Percentiles rank a stretch among this genome's conserved stretches.
These are phyloP conservation scores for Caenorhabditis zanzibari DNA, from an alignment of 2,888 invertebrate species.

Conservation along the genomic window DNA sequence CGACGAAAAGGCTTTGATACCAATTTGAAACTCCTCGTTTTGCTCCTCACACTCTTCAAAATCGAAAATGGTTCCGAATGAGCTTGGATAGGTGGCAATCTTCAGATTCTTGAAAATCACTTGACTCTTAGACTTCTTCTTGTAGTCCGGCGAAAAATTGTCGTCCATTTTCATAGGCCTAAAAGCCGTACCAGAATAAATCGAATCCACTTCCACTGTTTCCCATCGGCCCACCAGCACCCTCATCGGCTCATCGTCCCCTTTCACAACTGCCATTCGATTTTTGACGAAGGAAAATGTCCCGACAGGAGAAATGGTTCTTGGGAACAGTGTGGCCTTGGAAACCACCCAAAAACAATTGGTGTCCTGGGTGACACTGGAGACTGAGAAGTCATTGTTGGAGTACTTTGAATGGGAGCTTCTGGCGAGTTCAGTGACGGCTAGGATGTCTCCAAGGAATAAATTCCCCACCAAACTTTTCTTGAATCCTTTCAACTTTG, in stretches of 20 bases:
- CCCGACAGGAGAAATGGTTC: not conserved
- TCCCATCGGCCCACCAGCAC: not conserved
- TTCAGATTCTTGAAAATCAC: not conserved
- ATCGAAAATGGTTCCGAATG: slow-evolving; percentile 23
- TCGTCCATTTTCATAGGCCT: slow-evolving; percentile 13
- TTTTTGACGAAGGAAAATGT: slow-evolving; percentile 30
- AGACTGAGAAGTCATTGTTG: not conserved
- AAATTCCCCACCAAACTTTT: slow-evolving; percentile 8
- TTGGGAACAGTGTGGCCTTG: not conserved
- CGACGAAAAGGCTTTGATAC: slow-evolving; percentile 1
- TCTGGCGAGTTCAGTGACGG: slow-evolving; percentile 22
- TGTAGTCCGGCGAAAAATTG: not conserved
- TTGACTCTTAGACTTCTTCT: not conserved
- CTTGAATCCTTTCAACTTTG: slow-evolving; percentile 1
- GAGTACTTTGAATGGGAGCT: not conserved
- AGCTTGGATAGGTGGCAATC: slow-evolving; percentile 18
- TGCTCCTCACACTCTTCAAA: not conserved
- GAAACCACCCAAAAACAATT: slow-evolving; percentile 14
- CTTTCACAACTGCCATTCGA: slow-evolving; percentile 26
- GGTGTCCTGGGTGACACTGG: slow-evolving; percentile 2
- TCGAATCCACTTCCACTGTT: not conserved
- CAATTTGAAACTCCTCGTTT: slow-evolving; percentile 23
- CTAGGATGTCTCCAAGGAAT: slow-evolving; percentile 38
- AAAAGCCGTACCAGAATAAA: slow-evolving; percentile 21
- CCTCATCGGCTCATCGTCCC: slow-evolving; percentile 42